Percentiles rank a stretch among this genome's conserved stretches.
Evolutionary conservation across 2,888 invertebrate genomes (phyloP).

Genomic region (Diarsia dahlii): DNA sequence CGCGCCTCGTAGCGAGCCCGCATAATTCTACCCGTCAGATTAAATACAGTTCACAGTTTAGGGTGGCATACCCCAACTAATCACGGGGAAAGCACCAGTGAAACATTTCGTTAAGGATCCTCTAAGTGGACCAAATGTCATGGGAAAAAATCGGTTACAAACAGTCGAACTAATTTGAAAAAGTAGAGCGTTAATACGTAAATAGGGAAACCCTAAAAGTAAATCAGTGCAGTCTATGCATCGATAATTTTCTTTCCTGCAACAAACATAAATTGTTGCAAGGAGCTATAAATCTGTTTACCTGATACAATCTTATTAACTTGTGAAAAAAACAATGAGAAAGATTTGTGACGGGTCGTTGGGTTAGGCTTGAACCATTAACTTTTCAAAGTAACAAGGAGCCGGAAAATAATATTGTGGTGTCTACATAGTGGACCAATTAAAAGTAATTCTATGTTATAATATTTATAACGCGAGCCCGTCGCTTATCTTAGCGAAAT

Average conservation of each 20-base stretch:
- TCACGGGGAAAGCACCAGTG: slow-evolving; percentile 65
- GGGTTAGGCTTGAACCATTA: slow-evolving; percentile 40
- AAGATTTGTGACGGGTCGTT: slow-evolving; percentile 54
- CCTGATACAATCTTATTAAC: slow-evolving; percentile 46
- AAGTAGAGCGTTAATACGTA: too few species aligned
- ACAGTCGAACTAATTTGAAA: slow-evolving; percentile 6
- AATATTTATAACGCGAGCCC: slow-evolving; percentile 66
- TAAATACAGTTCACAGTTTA: slow-evolving; percentile 70
- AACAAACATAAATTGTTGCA: slow-evolving; percentile 16
- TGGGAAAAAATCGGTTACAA: slow-evolving; percentile 54
- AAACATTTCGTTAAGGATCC: slow-evolving; percentile 60
- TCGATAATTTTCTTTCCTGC: background rate
- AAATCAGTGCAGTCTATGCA: background rate
- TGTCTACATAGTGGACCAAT: slow-evolving; percentile 62
- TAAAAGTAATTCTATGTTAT: slow-evolving; percentile 69
- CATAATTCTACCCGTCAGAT: slow-evolving; percentile 83
- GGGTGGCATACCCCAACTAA: slow-evolving; percentile 77
- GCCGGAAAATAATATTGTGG: slow-evolving; percentile 48
- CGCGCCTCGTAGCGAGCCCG: slow-evolving; percentile 78
- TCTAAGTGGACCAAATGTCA: slow-evolving; percentile 54
- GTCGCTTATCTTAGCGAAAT: slow-evolving; percentile 80
- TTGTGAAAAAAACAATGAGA: slow-evolving; percentile 49
- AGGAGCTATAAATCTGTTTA: slow-evolving; percentile 20
- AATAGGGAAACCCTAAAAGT: too few species aligned
- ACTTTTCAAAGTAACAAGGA: slow-evolving; percentile 41